Conservation (phyloP, 2,113 vertebrate species). For the Apteryx mantelli region DNA sequence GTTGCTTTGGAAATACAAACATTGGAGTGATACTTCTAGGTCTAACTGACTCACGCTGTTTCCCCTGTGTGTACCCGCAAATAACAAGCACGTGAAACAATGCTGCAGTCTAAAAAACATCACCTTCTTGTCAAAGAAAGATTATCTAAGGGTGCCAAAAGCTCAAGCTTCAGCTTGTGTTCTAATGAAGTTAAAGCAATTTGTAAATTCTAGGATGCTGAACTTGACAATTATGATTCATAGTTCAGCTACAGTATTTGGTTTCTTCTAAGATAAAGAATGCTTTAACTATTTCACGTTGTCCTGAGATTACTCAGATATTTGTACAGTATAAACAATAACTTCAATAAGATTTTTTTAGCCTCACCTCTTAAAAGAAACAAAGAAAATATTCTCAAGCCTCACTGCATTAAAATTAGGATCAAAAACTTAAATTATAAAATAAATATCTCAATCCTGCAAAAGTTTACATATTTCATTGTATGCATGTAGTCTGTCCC, state of each 20-base stretch:
- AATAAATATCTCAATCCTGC: background rate
- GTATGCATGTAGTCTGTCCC: background rate
- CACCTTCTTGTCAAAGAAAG: background rate
- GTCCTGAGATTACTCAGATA: background rate
- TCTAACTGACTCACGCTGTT: background rate
- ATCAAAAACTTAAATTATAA: background rate
- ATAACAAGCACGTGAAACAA: background rate
- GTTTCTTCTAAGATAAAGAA: background rate
- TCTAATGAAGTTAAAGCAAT: background rate
- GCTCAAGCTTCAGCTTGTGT: background rate
- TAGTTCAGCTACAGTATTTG: background rate
- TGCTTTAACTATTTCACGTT: background rate
- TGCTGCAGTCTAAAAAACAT: background rate
- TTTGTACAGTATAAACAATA: background rate
- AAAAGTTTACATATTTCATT: background rate
- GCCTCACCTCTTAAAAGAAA: background rate
- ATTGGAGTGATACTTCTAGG: background rate
- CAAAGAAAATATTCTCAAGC: background rate
- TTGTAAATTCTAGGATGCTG: background rate
- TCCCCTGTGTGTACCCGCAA: background rate
- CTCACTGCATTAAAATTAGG: background rate
- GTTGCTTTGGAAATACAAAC: background rate
- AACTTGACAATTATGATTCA: slow-evolving; percentile 20
- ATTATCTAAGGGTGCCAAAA: background rate
- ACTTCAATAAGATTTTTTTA: background rate